phyloP scores from a whole-genome alignment of 2,888 invertebrate species.

The Papilio elwesi region DNA sequence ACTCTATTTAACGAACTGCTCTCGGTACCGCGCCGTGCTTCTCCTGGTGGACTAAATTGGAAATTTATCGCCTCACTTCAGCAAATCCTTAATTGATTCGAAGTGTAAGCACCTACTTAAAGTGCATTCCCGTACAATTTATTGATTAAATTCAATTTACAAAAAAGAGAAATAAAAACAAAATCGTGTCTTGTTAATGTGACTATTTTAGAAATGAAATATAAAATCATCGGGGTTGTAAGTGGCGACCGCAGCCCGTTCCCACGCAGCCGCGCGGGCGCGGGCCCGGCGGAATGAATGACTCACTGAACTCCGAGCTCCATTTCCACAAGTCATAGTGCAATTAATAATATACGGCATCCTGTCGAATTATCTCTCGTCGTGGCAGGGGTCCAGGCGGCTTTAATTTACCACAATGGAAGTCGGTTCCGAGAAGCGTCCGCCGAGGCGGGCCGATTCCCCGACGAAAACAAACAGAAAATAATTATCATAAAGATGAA shows the following conservation, averaged over 20 bases:
- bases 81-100: slow-evolving; percentile 72
- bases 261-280: slow-evolving; percentile 68
- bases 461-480: slow-evolving; percentile 84
- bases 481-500: slow-evolving; percentile 85
- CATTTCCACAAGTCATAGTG: slow-evolving; percentile 85
- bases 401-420: slow-evolving; percentile 84
- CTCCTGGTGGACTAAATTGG: slow-evolving; percentile 72
- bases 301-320: slow-evolving; percentile 81
- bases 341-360: slow-evolving; percentile 85
- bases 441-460: slow-evolving; percentile 80
- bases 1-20: slow-evolving; percentile 80
- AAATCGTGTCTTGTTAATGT: slow-evolving; percentile 51
- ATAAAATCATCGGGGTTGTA: slow-evolving; percentile 60
- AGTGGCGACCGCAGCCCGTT: slow-evolving; percentile 69
- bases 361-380: slow-evolving; percentile 84
- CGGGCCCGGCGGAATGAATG: slow-evolving; percentile 77
- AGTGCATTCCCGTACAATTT: slow-evolving; percentile 49
- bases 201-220: slow-evolving; percentile 62
- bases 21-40: slow-evolving; percentile 65
- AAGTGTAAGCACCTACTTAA: slow-evolving; percentile 64
- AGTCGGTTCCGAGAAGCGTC: slow-evolving; percentile 82
- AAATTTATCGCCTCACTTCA: slow-evolving; percentile 73
- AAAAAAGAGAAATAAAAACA: slow-evolving; percentile 55
- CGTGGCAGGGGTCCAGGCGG: slow-evolving; percentile 83
- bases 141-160: slow-evolving; percentile 54